Base-by-base conservation (phyloP, 1,140 invertebrate species). In the Zophobas atratus region DNA sequence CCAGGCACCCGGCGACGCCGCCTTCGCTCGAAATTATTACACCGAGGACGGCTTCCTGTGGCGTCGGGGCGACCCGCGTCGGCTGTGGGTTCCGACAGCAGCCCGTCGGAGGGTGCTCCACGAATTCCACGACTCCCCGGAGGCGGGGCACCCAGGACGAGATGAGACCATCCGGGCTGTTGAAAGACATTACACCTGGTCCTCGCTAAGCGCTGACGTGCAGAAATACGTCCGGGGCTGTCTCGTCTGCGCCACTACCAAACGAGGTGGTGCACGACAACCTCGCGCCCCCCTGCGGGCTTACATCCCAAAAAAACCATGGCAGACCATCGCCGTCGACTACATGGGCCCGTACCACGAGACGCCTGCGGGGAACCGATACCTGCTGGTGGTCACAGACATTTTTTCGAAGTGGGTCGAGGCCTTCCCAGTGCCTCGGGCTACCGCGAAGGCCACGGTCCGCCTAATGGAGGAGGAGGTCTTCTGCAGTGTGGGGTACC, bases 381-480 rank as follows among this genome's bases (percentile, higher is more conserved):
- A 60, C 70, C 39, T 57, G 33, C 35, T 74, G 2, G 72, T 74
- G 5, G 53, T 57, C 49, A 74, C 72, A 8, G 72, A 74, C 51
- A 6, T 60, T 6, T 43, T 56, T 39, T 74, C 72, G 6, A 6
- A 46, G 33, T 74, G 72, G 72, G 51, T 74, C 4, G 72, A 74
- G 51, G 46, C 48, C 2, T 55, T 56, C n/a, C 72, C 48, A 5
- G 5, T 74, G 6, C 32, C 1, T 33, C 3, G 32, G 6, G 35
- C 48, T 4, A 74, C 72, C 53, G 53, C 72, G 46, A 36, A 34
- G 6, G 41, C 35, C 6, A 38, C 53, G 3, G 35, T 39, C 3
- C 72, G 48, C 1, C 2, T 20, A 2, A 51, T 77, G 6, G 34
- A 71, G 38, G n/a, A 56, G 1, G 63, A 53, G 20, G 46, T 77